These are phyloP conservation scores for Phthorimaea operculella DNA, from an alignment of 1,140 invertebrate species.

Conservation along the genomic window DNA sequence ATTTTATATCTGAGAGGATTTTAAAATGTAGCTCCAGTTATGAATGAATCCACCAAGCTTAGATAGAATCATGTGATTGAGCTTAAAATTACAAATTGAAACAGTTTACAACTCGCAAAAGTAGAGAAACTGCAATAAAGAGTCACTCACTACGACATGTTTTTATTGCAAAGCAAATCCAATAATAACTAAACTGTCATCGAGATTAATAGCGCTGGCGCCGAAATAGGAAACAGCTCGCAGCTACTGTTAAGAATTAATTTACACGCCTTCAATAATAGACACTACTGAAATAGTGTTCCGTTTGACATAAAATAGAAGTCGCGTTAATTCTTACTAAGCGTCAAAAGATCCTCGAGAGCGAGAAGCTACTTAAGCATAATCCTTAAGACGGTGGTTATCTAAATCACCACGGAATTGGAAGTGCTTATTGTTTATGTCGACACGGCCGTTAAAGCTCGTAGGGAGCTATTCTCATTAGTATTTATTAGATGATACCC, in stretches of 20 bases:
- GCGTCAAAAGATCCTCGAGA: neutral
- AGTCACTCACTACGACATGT: too few species aligned
- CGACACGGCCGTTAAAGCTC: slow-evolving; percentile 14
- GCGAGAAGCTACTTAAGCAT: neutral
- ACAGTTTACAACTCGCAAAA: too few species aligned
- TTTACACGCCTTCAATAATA: neutral
- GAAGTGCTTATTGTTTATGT: slow-evolving; percentile 9
- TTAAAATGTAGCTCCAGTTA: too few species aligned
- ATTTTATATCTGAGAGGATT: too few species aligned
- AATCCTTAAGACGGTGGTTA: neutral
- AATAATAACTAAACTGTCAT: too few species aligned
- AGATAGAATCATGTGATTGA: too few species aligned
- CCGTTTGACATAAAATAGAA: neutral
- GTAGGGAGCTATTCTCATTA: slow-evolving; percentile 16
- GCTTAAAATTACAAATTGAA: too few species aligned
- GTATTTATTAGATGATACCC: slow-evolving; percentile 10
- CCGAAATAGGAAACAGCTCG: neutral
- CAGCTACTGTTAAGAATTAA: neutral
- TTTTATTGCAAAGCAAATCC: too few species aligned
- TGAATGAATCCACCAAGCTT: too few species aligned
- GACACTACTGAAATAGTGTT: neutral
- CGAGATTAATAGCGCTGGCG: neutral
- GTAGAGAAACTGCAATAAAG: too few species aligned
- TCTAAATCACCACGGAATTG: neutral
- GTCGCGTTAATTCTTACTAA: neutral